Percentiles rank a stretch among this genome's conserved stretches.
Conservation (phyloP, 1,140 invertebrate species). For the Oryctes rhinoceros region DNA sequence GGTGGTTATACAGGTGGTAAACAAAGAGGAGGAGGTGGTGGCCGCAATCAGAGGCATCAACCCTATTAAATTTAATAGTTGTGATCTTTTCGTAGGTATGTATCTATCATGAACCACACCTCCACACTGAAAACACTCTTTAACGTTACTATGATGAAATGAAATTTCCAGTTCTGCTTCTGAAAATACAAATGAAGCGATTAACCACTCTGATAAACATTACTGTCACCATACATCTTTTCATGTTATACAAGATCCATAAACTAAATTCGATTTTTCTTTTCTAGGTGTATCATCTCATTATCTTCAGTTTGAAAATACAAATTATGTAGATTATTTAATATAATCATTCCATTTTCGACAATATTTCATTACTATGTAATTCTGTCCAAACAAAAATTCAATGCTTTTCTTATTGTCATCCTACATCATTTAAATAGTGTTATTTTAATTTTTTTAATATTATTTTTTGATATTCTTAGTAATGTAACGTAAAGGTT, state of each 20-base stretch:
- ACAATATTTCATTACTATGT: conserved; percentile 39
- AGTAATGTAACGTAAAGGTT: conserved; percentile 36
- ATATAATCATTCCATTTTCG: conserved; percentile 40
- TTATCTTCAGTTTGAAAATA: conserved; percentile 33
- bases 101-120: conserved; percentile 24
- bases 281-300: conserved; percentile 40
- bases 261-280: not conserved
- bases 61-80: conserved; percentile 69
- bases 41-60: conserved; percentile 79
- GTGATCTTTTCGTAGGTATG: conserved; percentile 42
- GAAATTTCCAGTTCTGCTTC: conserved; percentile 40
- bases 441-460: conserved; percentile 38
- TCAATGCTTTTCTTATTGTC: conserved; percentile 19
- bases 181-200: conserved; percentile 35
- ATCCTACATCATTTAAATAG: conserved; percentile 27
- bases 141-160: conserved; percentile 37
- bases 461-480: conserved; percentile 41
- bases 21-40: conserved; percentile 69
- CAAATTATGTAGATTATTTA: conserved; percentile 36
- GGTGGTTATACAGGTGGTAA: conserved; percentile 70
- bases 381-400: conserved; percentile 31
- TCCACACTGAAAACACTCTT: conserved; percentile 6
- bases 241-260: not conserved
- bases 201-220: conserved; percentile 15
- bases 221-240: not conserved